These are phyloP conservation scores for Slavum lentiscoides DNA, from an alignment of 2,888 invertebrate species.

Conservation along the genomic window DNA sequence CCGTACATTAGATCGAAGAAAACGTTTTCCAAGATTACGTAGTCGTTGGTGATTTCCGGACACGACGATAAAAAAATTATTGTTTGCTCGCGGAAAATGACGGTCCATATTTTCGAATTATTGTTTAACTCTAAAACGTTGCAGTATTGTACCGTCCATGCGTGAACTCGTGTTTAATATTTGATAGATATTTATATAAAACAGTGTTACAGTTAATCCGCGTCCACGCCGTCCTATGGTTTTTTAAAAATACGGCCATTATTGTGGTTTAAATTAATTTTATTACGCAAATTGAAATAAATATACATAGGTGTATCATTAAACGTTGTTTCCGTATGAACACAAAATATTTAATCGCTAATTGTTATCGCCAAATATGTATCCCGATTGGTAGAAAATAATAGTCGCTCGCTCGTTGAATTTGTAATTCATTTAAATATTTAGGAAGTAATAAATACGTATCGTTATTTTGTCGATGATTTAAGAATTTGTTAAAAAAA, in stretches of 20 bases:
- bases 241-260: neutral
- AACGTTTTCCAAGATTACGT: slow-evolving; percentile 5
- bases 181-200: neutral
- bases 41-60: slow-evolving; percentile 15
- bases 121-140: slow-evolving; percentile 8
- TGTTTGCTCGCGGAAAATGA: neutral
- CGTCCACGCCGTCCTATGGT: neutral
- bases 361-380: too few relatives aligned
- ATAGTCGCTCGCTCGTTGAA: too few relatives aligned
- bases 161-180: neutral
- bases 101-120: neutral
- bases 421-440: too few relatives aligned
- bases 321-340: too few relatives aligned
- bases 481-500: too few relatives aligned
- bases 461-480: too few relatives aligned
- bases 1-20: neutral
- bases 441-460: too few relatives aligned
- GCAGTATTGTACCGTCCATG: neutral
- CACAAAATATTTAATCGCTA: too few relatives aligned
- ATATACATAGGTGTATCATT: too few relatives aligned
- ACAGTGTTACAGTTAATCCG: neutral
- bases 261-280: too few relatives aligned
- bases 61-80: neutral
- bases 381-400: too few relatives aligned
- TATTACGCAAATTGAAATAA: neutral